A percentile compares a stretch with the other conserved stretches of the same genome.
Conservation (phyloP, 2,113 vertebrate genomes). For the Leptobrachium ailaonicum region DNA sequence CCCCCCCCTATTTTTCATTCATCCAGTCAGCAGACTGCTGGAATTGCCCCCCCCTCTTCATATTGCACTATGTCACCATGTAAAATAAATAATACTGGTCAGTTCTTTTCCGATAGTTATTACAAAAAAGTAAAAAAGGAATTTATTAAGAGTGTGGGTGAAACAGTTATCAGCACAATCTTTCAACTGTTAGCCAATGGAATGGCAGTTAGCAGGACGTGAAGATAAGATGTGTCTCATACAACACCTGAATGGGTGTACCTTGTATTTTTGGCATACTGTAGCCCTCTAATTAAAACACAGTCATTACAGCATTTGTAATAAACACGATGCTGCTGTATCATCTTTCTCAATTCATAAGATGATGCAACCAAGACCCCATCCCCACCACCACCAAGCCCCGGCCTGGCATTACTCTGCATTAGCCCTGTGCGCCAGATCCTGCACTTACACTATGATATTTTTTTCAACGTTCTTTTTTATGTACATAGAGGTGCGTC, state of each 20-base stretch:
- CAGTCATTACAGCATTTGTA: constrained; percentile 31
- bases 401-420: neutral
- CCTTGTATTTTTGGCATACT: constrained; percentile 14
- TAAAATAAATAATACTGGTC: neutral
- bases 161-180: constrained; percentile 11
- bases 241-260: neutral
- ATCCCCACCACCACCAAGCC: neutral
- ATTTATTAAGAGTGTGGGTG: neutral
- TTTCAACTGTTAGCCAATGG: neutral
- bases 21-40: constrained; percentile 3
- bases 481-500: no score
- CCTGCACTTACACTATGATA: no score
- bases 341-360: constrained; percentile 1
- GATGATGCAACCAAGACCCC: neutral
- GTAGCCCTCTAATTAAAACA: neutral
- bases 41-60: constrained; percentile 1
- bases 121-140: no score
- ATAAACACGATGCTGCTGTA: constrained; percentile 8
- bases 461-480: no score
- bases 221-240: constrained; percentile 2
- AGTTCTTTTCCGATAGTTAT: no score
- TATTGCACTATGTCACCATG: neutral
- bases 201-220: neutral
- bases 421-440: no score
- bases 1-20: neutral